phyloP scores from a whole-genome alignment of 2,888 invertebrate species.

The Apotomis turbidana region DNA sequence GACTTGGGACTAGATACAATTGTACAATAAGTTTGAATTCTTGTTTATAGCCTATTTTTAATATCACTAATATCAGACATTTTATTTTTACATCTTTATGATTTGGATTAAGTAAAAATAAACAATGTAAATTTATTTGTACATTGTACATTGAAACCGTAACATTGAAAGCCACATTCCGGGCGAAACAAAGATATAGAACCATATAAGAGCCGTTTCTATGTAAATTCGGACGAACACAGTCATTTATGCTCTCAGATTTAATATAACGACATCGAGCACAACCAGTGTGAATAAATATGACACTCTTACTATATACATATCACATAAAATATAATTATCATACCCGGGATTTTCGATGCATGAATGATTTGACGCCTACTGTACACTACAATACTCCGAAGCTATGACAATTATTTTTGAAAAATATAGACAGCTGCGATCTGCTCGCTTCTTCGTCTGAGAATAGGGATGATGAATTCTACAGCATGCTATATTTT shows the following conservation, averaged over 20 bases:
- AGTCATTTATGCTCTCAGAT: constrained; percentile 34
- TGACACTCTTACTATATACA: constrained; percentile 18
- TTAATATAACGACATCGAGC: constrained; percentile 32
- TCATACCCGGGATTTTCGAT: too few relatives aligned
- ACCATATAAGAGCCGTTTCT: constrained; percentile 28
- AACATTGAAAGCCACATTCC: constrained; percentile 26
- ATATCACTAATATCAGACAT: too few relatives aligned
- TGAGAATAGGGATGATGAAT: too few relatives aligned
- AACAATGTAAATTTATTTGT: not conserved
- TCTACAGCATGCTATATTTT: too few relatives aligned
- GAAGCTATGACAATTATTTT: too few relatives aligned
- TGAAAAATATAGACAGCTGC: too few relatives aligned
- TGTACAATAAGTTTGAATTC: too few relatives aligned
- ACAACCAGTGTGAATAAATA: constrained; percentile 30
- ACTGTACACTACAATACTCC: too few relatives aligned
- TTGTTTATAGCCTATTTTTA: too few relatives aligned
- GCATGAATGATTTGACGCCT: too few relatives aligned
- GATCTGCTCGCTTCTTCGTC: too few relatives aligned
- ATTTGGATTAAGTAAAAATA: not conserved
- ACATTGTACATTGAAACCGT: constrained; percentile 9
- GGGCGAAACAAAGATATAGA: constrained; percentile 34
- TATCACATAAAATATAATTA: not conserved
- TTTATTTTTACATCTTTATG: not conserved
- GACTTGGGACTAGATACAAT: too few relatives aligned
- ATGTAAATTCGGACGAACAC: constrained; percentile 34